Conservation (phyloP, 92 coral and sea anemone genomes). For the Parazoanthus swiftii region DNA sequence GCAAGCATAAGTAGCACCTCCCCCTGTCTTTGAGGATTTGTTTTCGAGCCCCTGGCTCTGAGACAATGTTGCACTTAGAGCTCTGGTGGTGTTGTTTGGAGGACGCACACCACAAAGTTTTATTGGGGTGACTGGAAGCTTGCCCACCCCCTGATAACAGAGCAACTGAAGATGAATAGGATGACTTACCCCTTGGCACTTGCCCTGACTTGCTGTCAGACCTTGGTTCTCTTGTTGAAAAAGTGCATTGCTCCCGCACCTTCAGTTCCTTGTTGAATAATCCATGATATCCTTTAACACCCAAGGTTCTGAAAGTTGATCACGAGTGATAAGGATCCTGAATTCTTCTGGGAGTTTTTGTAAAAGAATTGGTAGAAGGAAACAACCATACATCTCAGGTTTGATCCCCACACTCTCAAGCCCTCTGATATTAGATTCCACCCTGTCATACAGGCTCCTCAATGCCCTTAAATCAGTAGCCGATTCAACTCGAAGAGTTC, state of each 20-base stretch:
- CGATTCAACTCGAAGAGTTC: background rate
- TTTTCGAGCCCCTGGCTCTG: conserved; percentile 4
- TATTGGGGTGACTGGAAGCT: too few relatives aligned
- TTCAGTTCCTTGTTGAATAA: conserved; percentile 1
- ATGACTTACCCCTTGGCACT: background rate
- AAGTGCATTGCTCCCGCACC: background rate
- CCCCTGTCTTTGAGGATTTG: conserved; percentile 10
- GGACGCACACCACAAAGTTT: background rate
- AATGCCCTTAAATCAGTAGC: background rate
- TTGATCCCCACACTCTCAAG: conserved; percentile 44
- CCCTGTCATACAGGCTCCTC: background rate
- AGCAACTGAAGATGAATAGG: background rate
- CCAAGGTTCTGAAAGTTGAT: conserved; percentile 3
- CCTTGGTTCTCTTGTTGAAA: background rate
- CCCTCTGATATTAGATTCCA: conserved; percentile 36
- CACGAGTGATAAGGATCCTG: too few relatives aligned
- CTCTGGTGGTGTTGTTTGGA: background rate
- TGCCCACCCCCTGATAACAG: too few relatives aligned
- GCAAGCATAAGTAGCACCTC: background rate
- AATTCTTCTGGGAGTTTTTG: background rate
- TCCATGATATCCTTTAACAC: conserved; percentile 15
- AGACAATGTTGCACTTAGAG: background rate
- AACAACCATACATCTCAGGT: conserved; percentile 42
- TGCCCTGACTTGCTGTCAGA: background rate
- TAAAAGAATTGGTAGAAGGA: conserved; percentile 46